phyloP scores from a whole-genome alignment of 2,113 vertebrate genomes.

The Passer domesticus region DNA sequence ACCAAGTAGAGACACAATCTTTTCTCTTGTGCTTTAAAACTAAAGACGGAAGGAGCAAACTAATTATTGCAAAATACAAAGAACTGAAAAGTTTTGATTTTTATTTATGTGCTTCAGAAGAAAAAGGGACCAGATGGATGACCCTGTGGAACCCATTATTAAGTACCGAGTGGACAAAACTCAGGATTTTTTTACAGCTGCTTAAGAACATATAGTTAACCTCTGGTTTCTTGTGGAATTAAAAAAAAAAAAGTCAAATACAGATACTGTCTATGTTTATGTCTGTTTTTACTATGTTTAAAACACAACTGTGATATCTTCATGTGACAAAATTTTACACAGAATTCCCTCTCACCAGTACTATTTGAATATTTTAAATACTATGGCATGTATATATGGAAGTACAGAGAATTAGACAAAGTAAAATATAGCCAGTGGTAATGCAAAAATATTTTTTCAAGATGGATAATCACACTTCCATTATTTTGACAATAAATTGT shows the following conservation, averaged over 20 bases:
- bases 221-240: background rate
- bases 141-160: background rate
- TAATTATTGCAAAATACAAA: conserved; percentile 52
- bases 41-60: background rate
- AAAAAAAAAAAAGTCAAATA: background rate
- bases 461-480: background rate
- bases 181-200: background rate
- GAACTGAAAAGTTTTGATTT: conserved; percentile 49
- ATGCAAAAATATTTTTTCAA: background rate
- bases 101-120: background rate
- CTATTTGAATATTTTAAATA: background rate
- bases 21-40: background rate
- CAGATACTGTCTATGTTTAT: background rate
- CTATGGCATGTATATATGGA: background rate
- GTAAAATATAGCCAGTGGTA: background rate
- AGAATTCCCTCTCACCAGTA: background rate
- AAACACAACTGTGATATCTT: background rate
- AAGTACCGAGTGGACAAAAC: conserved; percentile 1
- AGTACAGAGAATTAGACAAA: background rate
- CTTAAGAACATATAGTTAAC: background rate
- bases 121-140: background rate
- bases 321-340: background rate
- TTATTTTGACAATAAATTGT: background rate
- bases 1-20: background rate
- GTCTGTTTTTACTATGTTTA: background rate